Base-by-base conservation (phyloP, 2,797 vertebrate species). In the Myotis myotis region DNA sequence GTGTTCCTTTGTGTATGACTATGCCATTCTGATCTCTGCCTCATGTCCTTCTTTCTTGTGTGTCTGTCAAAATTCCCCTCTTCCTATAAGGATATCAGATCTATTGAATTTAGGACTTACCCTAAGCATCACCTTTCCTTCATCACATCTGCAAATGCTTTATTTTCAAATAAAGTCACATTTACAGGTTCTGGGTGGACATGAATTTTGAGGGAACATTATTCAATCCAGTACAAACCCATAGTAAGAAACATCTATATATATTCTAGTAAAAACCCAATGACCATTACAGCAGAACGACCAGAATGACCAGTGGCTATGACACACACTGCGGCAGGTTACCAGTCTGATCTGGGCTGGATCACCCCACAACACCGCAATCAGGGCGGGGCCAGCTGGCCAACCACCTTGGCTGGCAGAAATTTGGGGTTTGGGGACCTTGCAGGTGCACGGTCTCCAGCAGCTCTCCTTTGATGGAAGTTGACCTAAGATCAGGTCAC, bases 111-210 rank as follows among this genome's bases (percentile, higher is more conserved):
- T n/a, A 74, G 41, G 49, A 41, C 6, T 30, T 23, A 51, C 9
- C 13, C n/a, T 72, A 28, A 36, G 74, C 25, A 82, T 51, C 17
- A 0, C 70, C 47, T 89, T 49, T 82, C 10, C 62, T 51, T 51
- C 22, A 66, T 38, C 79, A 71, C 25, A 82, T 41, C 28, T 25
- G 22, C 19, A 44, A 75, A 74, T 15, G 70, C 19, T 5, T 89
- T 55, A 72, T 90, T 75, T 86, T 53, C 49, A 47, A 91, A 81
- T 49, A 70, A 60, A n/a, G 11, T 47, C 68, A 60, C 70, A 13
- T 68, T 76, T 44, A 60, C 4, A 60, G 15, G 10, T 68, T 86
- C 57, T 60, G 22, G 53, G 28, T 23, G 10, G 57, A 68, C 7
- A 13, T 53, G 55, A 68, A 60, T 51, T 74, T 36, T 25, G 16